phyloP scores from a whole-genome alignment of 2,113 vertebrate genomes.

The Egretta garzetta region DNA sequence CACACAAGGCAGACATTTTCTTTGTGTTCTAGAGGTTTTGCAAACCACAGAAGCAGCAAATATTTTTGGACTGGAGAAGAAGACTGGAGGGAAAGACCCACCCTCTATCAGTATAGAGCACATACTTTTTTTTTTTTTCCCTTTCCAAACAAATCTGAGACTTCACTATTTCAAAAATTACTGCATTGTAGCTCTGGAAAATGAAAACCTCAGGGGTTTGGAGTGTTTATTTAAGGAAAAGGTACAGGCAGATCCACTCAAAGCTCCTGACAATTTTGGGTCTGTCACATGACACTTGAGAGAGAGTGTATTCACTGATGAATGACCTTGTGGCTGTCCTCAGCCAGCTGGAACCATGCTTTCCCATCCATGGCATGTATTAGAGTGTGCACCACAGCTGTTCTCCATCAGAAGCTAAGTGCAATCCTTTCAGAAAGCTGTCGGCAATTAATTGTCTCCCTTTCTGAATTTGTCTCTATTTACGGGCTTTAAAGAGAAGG shows the following conservation, averaged over 20 bases:
- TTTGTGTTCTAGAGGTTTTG: background rate
- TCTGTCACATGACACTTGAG: conserved; percentile 9
- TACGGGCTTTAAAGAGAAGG: conserved; percentile 32
- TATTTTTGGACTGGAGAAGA: background rate
- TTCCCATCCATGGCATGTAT: conserved; percentile 41
- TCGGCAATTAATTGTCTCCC: conserved; percentile 45
- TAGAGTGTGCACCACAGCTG: conserved; percentile 50
- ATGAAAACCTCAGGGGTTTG: background rate
- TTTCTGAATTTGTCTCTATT: conserved; percentile 51
- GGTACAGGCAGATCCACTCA: background rate
- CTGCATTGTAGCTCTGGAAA: background rate
- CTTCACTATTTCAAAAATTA: background rate
- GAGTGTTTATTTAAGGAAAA: background rate
- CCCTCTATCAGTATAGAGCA: background rate
- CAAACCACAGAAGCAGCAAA: background rate
- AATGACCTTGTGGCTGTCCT: conserved; percentile 51
- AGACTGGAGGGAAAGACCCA: background rate
- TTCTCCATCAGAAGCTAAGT: conserved; percentile 59
- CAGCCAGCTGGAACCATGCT: conserved; percentile 64
- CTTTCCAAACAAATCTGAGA: background rate
- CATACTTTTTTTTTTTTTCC: background rate
- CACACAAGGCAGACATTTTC: background rate
- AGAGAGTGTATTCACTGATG: conserved; percentile 22
- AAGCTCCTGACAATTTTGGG: background rate
- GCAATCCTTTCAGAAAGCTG: conserved; percentile 54